A percentile compares a stretch with the other conserved stretches of the same genome.
phyloP scores from a whole-genome alignment of 1,140 invertebrate species.

The Laupala kohalensis region DNA sequence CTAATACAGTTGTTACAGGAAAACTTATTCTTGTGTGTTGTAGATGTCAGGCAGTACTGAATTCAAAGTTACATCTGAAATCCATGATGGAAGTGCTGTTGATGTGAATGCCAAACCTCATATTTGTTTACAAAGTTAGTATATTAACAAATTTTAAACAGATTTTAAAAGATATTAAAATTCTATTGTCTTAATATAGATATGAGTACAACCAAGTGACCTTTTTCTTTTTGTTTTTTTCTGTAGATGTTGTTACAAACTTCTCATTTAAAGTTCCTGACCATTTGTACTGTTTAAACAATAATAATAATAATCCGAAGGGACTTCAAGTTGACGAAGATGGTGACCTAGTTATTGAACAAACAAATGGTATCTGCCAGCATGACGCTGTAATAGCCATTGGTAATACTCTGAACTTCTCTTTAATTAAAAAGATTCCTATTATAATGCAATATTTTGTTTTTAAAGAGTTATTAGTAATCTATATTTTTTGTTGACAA shows the following conservation, averaged over 20 bases:
- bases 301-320: not conserved
- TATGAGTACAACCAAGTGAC: not conserved
- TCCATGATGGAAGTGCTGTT: not conserved
- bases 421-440: not conserved
- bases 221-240: conserved; percentile 13
- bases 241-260: conserved; percentile 36
- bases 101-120: not conserved
- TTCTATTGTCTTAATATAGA: not conserved
- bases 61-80: conserved; percentile 8
- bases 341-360: conserved; percentile 32
- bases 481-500: not conserved
- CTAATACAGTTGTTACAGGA: no score
- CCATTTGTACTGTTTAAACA: not conserved
- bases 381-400: conserved; percentile 4
- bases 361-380: conserved; percentile 18
- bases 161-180: not conserved
- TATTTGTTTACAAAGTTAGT: conserved; percentile 4
- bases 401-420: conserved; percentile 1
- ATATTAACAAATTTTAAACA: not conserved
- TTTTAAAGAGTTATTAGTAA: not conserved
- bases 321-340: conserved; percentile 29
- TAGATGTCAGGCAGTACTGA: conserved; percentile 13
- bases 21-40: not conserved
- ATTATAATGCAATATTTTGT: not conserved
- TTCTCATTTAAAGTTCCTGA: conserved; percentile 40